Conservation (phyloP, 2,113 vertebrate genomes). For the human region GRCh38 chr11:26300001-26300500, state of each 20-base stretch:
- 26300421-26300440: background rate
- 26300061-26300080: accelerated
- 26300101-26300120: background rate
- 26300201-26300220: background rate
- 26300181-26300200: background rate
- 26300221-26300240: background rate
- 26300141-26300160: background rate
- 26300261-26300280: background rate
- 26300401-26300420: background rate
- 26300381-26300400: background rate
- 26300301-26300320: background rate
- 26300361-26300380: background rate
- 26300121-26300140: background rate
- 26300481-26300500: background rate
- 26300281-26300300: background rate
- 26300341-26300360: background rate
- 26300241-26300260: background rate
- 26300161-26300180: too few relatives aligned
- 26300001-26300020: background rate
- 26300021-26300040: background rate
- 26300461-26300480: background rate
- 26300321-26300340: background rate
- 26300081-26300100: background rate
- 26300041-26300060: background rate
- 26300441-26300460: background rate